Conservation (phyloP, 2,797 vertebrate genomes). For the Cetoscarus ocellatus region DNA sequence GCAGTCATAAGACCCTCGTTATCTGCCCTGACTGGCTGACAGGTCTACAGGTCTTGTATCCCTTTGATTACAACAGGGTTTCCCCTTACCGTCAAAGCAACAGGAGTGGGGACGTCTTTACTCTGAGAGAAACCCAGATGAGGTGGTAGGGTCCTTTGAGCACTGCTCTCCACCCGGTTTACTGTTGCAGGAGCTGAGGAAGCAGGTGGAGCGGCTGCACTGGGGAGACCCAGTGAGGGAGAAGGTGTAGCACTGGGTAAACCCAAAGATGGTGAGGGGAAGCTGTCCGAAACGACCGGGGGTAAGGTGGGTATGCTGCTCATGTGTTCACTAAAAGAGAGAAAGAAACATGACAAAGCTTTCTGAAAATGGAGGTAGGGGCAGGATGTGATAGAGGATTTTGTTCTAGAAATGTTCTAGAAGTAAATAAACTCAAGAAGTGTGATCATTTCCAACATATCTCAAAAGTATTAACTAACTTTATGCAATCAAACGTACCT, state of each 20-base stretch:
- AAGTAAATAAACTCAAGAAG: not conserved
- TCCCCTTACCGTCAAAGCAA: constrained; percentile 84
- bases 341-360: not conserved
- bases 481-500: constrained; percentile 77
- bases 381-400: no score
- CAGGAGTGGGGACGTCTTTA: constrained; percentile 79
- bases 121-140: constrained; percentile 81
- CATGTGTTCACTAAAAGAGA: constrained; percentile 88
- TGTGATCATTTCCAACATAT: no score
- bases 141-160: constrained; percentile 70
- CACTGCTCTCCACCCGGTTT: constrained; percentile 86
- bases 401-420: not conserved
- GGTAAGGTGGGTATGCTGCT: constrained; percentile 88
- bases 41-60: not conserved
- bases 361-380: no score
- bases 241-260: constrained; percentile 85
- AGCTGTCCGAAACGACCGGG: constrained; percentile 86
- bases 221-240: constrained; percentile 82
- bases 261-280: constrained; percentile 90
- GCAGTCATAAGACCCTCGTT: no score
- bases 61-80: not conserved
- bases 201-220: constrained; percentile 74
- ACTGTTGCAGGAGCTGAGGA: constrained; percentile 56
- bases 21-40: no score
- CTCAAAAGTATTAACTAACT: no score